phyloP scores from a whole-genome alignment of 2,113 vertebrate species.

The Ranitomeya variabilis region DNA sequence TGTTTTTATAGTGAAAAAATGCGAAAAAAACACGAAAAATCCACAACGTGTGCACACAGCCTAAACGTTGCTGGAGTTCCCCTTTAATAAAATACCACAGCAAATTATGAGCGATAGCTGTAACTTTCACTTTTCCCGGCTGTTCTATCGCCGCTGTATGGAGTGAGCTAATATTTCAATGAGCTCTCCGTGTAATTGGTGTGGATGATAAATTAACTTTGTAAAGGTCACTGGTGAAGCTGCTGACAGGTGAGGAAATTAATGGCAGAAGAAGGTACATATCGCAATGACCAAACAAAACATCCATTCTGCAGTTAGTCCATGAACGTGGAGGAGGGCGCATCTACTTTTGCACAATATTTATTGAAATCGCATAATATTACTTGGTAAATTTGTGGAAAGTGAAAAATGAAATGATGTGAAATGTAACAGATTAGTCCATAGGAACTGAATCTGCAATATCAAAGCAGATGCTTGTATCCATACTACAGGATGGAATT shows the following conservation, averaged over 20 bases:
- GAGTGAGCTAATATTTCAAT: neutral
- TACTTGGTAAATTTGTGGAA: neutral
- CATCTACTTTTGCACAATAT: neutral
- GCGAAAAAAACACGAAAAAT: too few species aligned
- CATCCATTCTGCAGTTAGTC: neutral
- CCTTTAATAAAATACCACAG: neutral
- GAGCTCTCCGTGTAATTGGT: neutral
- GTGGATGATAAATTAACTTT: conserved; percentile 14
- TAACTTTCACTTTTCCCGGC: neutral
- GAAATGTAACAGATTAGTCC: neutral
- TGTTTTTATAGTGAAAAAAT: too few species aligned
- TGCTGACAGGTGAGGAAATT: neutral
- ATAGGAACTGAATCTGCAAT: too few species aligned
- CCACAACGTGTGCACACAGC: too few species aligned
- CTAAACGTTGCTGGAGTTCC: neutral
- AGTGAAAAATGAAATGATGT: neutral
- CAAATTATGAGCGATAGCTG: neutral
- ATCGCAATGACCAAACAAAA: neutral
- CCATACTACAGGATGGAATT: too few species aligned
- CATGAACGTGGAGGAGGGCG: neutral
- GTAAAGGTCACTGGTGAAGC: neutral
- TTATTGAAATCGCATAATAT: neutral
- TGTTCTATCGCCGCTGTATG: neutral
- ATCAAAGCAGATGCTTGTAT: too few species aligned
- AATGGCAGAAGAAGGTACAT: neutral